Evolutionary conservation across 1,140 invertebrate species (phyloP).

Genomic region (Mylabris phalerata): DNA sequence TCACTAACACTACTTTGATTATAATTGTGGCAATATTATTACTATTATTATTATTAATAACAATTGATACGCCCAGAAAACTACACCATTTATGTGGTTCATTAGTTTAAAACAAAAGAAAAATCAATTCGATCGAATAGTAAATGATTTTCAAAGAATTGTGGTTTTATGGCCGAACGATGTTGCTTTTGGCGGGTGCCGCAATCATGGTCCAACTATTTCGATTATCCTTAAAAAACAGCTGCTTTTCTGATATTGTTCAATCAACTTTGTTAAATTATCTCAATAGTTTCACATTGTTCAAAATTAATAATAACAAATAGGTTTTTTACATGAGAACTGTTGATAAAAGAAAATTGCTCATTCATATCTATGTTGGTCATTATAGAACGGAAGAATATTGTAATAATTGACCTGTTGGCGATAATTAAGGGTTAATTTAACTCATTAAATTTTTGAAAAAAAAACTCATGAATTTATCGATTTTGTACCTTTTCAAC

Average conservation of each 20-base stretch:
- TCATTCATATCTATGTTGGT: no score
- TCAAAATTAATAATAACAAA: no score
- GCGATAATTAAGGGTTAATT: no score
- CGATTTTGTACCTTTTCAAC: constrained; percentile 7
- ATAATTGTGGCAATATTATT: no score
- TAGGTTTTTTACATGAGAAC: no score
- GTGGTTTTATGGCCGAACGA: constrained; percentile 9
- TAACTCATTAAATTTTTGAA: background rate
- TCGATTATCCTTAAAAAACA: constrained; percentile 4
- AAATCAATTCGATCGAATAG: background rate
- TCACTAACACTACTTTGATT: no score
- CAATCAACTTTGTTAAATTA: background rate
- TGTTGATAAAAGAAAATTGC: no score
- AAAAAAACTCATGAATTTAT: constrained; percentile 8
- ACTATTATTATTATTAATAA: no score
- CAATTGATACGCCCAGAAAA: background rate
- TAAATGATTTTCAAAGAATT: constrained; percentile 1
- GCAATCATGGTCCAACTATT: constrained; percentile 11
- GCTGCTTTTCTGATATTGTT: background rate
- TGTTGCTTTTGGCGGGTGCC: constrained; percentile 9
- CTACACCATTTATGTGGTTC: constrained; percentile 5
- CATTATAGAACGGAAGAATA: no score
- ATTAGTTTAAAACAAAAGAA: constrained; percentile 14
- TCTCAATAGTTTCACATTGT: background rate
- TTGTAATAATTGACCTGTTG: no score